phyloP scores from a whole-genome alignment of 1,140 invertebrate genomes.

The Hylaeus anthracinus region DNA sequence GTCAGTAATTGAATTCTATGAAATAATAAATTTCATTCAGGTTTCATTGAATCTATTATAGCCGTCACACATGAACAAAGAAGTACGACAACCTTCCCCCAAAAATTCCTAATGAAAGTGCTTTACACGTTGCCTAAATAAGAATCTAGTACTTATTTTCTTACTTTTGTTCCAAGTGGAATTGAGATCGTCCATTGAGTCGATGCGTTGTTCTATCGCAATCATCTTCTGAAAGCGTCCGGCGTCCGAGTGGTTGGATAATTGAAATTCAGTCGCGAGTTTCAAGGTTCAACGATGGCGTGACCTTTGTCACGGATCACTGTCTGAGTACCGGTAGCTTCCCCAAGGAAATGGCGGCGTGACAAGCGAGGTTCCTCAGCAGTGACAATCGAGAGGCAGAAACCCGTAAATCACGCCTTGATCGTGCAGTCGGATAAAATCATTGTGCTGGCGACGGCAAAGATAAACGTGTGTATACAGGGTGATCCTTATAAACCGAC shows the following conservation, averaged over 20 bases:
- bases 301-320: constrained; percentile 32
- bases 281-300: constrained; percentile 4
- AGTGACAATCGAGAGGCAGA: constrained; percentile 28
- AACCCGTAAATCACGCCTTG: constrained; percentile 35
- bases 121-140: too few relatives aligned
- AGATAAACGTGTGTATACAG: constrained; percentile 24
- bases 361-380: constrained; percentile 20
- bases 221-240: neutral
- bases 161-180: too few relatives aligned
- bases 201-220: neutral
- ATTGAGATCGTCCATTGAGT: neutral
- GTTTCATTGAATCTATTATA: too few relatives aligned
- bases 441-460: constrained; percentile 4
- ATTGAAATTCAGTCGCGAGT: constrained; percentile 3
- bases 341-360: constrained; percentile 8
- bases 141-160: too few relatives aligned
- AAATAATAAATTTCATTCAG: too few relatives aligned
- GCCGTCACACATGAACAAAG: too few relatives aligned
- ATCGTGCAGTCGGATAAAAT: constrained; percentile 37
- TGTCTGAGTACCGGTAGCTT: constrained; percentile 12
- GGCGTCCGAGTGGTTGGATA: neutral
- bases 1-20: too few relatives aligned
- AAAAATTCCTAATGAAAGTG: too few relatives aligned
- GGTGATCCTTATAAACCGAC: neutral
- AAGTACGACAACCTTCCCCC: too few relatives aligned